Conservation (phyloP, 2,113 vertebrate genomes). For the Andinoacara biseriatus region DNA sequence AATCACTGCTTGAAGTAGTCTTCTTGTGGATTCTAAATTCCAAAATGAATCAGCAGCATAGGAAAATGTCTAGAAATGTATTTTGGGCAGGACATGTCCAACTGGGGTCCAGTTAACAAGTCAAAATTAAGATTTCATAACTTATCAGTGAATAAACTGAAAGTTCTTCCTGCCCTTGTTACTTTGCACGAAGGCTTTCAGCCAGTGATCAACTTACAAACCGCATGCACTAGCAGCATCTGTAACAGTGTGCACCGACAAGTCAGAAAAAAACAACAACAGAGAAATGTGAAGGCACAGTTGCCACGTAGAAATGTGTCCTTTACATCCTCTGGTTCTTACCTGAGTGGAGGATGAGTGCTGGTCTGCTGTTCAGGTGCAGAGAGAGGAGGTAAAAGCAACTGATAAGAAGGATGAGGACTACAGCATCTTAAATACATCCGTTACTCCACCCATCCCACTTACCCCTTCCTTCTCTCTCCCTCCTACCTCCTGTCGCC, state of each 20-base stretch:
- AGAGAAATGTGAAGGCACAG: background rate
- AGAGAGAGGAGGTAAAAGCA: conserved; percentile 24
- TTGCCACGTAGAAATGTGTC: background rate
- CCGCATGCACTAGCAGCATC: background rate
- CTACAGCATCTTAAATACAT: conserved; percentile 75
- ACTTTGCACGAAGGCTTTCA: background rate
- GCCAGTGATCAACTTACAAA: background rate
- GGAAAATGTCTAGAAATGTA: background rate
- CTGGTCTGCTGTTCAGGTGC: conserved; percentile 52
- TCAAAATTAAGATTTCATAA: background rate
- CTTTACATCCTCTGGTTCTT: conserved; percentile 30
- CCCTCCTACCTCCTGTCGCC: conserved; percentile 56
- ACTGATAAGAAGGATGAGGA: conserved; percentile 56
- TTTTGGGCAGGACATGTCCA: background rate
- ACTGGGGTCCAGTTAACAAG: background rate
- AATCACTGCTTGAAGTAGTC: conserved; percentile 4
- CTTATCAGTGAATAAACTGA: background rate
- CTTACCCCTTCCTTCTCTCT: conserved; percentile 32
- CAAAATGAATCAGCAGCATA: background rate
- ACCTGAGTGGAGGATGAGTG: conserved; percentile 60
- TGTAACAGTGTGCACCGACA: background rate
- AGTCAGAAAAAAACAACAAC: background rate
- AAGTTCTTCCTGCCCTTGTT: background rate
- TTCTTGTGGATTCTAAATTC: background rate
- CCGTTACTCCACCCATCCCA: conserved; percentile 64